These are phyloP conservation scores for Acanthurus leucopareius DNA, from an alignment of 2,797 vertebrate genomes.

Conservation along the genomic window DNA sequence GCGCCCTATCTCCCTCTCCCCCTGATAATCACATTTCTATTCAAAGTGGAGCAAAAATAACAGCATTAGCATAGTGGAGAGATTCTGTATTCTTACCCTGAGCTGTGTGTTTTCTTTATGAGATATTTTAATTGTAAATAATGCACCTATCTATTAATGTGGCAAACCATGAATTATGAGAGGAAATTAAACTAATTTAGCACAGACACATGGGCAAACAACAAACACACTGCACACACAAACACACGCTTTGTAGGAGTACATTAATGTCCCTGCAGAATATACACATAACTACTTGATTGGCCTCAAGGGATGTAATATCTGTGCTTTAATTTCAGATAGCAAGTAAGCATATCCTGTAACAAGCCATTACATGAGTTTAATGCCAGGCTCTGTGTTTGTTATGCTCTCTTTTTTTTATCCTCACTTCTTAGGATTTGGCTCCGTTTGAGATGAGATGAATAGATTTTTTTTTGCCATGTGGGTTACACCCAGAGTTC, in stretches of 20 bases:
- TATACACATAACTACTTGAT: conserved; percentile 71
- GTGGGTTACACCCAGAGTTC: conserved; percentile 46
- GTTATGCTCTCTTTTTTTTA: conserved; percentile 65
- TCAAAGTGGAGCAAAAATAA: conserved; percentile 68
- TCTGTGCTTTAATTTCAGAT: conserved; percentile 79
- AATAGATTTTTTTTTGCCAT: conserved; percentile 50
- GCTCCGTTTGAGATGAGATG: conserved; percentile 58
- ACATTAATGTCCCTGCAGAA: conserved; percentile 68
- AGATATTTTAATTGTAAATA: conserved; percentile 70
- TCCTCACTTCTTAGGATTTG: conserved; percentile 55
- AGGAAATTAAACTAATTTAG: conserved; percentile 67
- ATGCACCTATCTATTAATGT: conserved; percentile 64
- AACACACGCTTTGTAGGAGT: conserved; percentile 40
- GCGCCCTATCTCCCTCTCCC: conserved; percentile 38
- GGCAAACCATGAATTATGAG: conserved; percentile 70
- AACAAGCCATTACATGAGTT: conserved; percentile 79
- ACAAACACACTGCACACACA: conserved; percentile 50
- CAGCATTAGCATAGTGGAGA: conserved; percentile 43
- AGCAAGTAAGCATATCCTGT: conserved; percentile 77
- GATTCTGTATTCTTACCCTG: conserved; percentile 42
- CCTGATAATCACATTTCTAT: conserved; percentile 67
- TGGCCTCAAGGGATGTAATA: conserved; percentile 77
- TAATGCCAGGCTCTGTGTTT: conserved; percentile 69
- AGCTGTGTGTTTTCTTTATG: conserved; percentile 69
- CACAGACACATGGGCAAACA: conserved; percentile 32